Conservation (phyloP, 1,140 invertebrate species). For the Zaprionus africanus region DNA sequence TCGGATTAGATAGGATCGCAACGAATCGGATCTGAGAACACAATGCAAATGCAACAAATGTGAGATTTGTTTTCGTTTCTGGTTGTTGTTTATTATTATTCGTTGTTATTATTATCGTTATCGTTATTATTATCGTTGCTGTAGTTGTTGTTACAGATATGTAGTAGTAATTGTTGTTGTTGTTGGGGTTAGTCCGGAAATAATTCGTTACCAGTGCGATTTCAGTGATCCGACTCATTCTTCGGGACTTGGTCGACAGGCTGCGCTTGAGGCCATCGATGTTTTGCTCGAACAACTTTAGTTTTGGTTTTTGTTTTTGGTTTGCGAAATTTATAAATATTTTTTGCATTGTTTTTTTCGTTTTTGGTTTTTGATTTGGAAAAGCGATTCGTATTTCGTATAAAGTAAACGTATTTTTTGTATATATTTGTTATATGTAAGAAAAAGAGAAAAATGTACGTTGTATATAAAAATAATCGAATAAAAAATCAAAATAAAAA, state of each 20-base stretch:
- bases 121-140: conserved; percentile 17
- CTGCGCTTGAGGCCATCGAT: conserved; percentile 92
- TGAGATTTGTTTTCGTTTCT: conserved; percentile 5
- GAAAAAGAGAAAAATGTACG: conserved; percentile 74
- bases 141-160: conserved; percentile 21
- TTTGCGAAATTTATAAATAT: conserved; percentile 15
- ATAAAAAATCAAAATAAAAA: conserved; percentile 29
- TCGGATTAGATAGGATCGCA: conserved; percentile 7
- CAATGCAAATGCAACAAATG: conserved; percentile 11
- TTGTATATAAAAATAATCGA: conserved; percentile 60
- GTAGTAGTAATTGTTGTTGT: conserved; percentile 21
- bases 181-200: conserved; percentile 73
- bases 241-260: conserved; percentile 89
- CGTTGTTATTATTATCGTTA: conserved; percentile 10
- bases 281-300: conserved; percentile 92
- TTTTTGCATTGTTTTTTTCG: conserved; percentile 28
- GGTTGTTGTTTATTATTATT: conserved; percentile 2
- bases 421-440: conserved; percentile 62
- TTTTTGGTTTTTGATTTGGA: conserved; percentile 13
- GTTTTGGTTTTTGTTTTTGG: conserved; percentile 5
- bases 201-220: conserved; percentile 89
- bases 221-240: conserved; percentile 92
- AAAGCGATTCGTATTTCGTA: conserved; percentile 35
- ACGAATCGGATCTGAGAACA: conserved; percentile 9
- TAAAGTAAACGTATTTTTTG: conserved; percentile 47